Base-by-base conservation (phyloP, 2,888 invertebrate genomes). In the Cantharis nigra region DNA sequence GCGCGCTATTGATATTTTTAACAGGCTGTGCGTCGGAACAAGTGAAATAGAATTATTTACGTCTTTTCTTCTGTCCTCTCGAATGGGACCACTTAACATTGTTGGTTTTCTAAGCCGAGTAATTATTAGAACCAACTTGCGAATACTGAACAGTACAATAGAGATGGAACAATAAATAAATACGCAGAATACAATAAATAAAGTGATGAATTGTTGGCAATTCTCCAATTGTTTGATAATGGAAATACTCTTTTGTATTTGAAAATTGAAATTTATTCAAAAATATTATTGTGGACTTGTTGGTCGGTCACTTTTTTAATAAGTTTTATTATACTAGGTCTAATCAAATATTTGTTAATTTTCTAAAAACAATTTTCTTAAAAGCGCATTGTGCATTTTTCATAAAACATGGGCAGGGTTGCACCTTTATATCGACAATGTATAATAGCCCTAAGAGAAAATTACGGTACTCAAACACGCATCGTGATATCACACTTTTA, bases 1-100 rank as follows among this genome's bases (percentile, higher is more conserved):
- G 82, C 82, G 84, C 85, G 86, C 87, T 85, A 87, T 87, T 87
- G 87, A 87, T 88, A 87, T 87, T 86, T 86, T 85, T 86, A 85
- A 85, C 84, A 83, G 83, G 83, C 79, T 79, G 78, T 79, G 76
- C 72, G 78, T 78, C 78, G 78, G 82, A 81, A 80, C 80, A 80
- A 82, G 80, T 80, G 81, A 81, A 81, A 81, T 81, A 81, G 81
- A 81, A 82, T 82, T 81, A 81, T 81, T 80, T 82, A 81, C 82
- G 82, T 82, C 82, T 83, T 81, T 82, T 80, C 80, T 79, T 80
- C 78, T 78, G 80, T 81, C 79, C 81, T 79, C 75, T 74, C 78
- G 80, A 81, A 81, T 81, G 80, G 79, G 77, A 76, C 80, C 81
- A 81, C 81, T 82, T 81, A 79, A 78, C 77, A 76, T 80, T 78